phyloP scores from a whole-genome alignment of 2,888 invertebrate genomes.

The Caenorhabditis doughertyi region DNA sequence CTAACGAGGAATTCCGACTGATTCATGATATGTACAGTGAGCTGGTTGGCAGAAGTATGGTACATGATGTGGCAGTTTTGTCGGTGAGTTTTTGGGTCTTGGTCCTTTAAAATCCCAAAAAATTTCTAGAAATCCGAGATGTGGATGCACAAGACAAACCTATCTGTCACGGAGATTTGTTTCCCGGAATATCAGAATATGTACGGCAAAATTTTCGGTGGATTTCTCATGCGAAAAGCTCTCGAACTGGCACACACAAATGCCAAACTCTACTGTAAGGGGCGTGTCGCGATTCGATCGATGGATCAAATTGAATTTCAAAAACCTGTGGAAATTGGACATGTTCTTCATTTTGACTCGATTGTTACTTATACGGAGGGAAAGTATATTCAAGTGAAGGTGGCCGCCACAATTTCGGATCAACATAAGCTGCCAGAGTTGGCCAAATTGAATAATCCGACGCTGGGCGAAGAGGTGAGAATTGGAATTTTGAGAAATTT shows the following conservation, averaged over 20 bases:
- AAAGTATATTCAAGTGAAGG: conserved; percentile 79
- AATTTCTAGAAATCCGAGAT: conserved; percentile 60
- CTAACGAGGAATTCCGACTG: conserved; percentile 53
- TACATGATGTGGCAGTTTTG: conserved; percentile 43
- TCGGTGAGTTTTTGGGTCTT: conserved; percentile 8
- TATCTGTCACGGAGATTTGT: conserved; percentile 83
- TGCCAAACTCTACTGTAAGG: conserved; percentile 85
- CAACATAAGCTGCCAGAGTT: conserved; percentile 47
- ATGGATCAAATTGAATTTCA: conserved; percentile 89
- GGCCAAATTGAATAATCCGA: conserved; percentile 45
- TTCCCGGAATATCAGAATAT: conserved; percentile 85
- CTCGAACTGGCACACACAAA: conserved; percentile 88
- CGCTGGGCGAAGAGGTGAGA: conserved; percentile 59
- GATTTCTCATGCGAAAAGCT: conserved; percentile 89
- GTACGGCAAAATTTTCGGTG: conserved; percentile 87
- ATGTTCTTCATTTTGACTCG: conserved; percentile 87
- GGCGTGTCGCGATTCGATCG: conserved; percentile 86
- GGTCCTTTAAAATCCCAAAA: neutral
- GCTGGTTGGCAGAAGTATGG: conserved; percentile 19
- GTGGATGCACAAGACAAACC: conserved; percentile 65
- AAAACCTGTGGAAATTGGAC: conserved; percentile 88
- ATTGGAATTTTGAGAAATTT: too few species aligned
- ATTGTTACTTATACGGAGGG: conserved; percentile 85
- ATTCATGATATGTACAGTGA: conserved; percentile 51
- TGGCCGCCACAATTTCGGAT: conserved; percentile 63